A percentile compares a stretch with the other conserved stretches of the same genome.
Evolutionary conservation across 2,113 vertebrate genomes (phyloP).

Genomic region (Heterotilapia buettikoferi): DNA sequence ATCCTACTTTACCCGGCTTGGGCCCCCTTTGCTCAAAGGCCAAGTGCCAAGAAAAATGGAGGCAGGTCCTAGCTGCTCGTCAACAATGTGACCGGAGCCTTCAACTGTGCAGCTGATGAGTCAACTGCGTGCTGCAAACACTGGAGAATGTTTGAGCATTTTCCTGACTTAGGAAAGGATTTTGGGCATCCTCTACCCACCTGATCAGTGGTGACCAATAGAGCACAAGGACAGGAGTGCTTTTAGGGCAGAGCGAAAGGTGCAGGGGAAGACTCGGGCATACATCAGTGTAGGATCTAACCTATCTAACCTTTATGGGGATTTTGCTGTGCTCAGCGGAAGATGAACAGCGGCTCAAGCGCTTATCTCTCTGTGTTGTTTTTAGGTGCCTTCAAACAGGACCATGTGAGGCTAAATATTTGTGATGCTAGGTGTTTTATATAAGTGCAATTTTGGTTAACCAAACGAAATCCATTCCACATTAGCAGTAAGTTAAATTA

Average conservation of each 20-base stretch:
- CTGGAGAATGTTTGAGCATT: constrained; percentile 47
- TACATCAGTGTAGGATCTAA: constrained; percentile 46
- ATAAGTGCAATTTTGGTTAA: neutral
- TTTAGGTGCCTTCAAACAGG: constrained; percentile 30
- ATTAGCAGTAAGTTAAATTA: neutral
- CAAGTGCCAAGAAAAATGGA: constrained; percentile 40
- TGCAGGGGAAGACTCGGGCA: constrained; percentile 39
- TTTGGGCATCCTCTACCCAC: constrained; percentile 61
- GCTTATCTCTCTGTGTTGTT: constrained; percentile 62
- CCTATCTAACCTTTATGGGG: constrained; percentile 60
- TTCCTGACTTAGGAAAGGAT: constrained; percentile 73
- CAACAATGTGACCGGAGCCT: constrained; percentile 19
- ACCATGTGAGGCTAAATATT: neutral
- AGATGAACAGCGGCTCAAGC: constrained; percentile 70
- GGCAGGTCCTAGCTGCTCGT: constrained; percentile 40
- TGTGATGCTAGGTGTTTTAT: neutral
- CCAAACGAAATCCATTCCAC: neutral
- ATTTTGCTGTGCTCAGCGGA: constrained; percentile 81
- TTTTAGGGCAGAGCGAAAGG: constrained; percentile 44
- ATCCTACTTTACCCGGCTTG: constrained; percentile 66
- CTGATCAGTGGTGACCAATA: constrained; percentile 69
- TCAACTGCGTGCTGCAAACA: constrained; percentile 35
- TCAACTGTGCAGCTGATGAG: constrained; percentile 37
- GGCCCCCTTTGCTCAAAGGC: constrained; percentile 45
- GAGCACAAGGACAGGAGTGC: constrained; percentile 79